Base-by-base conservation (phyloP, 2,888 invertebrate genomes). In the Oscheius sp. region DNA sequence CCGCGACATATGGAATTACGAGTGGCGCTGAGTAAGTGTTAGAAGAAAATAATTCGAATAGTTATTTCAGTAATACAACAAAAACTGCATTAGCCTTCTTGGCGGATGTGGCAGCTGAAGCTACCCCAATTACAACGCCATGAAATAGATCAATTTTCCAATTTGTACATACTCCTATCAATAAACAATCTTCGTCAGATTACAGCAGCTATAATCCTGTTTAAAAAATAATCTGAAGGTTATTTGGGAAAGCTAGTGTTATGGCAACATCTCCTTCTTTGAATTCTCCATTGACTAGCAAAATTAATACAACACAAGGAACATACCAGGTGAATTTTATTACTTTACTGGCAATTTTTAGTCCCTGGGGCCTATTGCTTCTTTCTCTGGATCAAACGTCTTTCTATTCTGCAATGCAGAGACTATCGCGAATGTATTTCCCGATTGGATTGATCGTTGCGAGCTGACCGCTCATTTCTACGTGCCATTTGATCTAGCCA, bases 401-500 rank as follows among this genome's bases (percentile, higher is more conserved):
- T 65, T 72, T 17, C 67, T 74, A 23, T 67, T 76, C 48, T 58
- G 74, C 31, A 58, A 57, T 10, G 68, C 27, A 1, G 78, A 78
- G 57, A 68, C 73, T 1, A 74, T 78, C 29, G 65, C 70, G 12
- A 76, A 78, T 12, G 70, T 78, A 6, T 78, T 76, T 39, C 65
- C 70, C 23, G 76, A 78, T 45, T 78, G 78, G 78, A 58, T 68
- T 2, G 45, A 69, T 10, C 39, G 70, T 10, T 66, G 72, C 5
- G 39, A 70, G 8, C 48, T 78, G 20, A 52, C 34, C 29, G 72
- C 72, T 8, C 39, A 67, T 10, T 69, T 31, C 27, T 74, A 73
- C 65, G 12, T 52, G 17, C 74, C 78, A 12, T 75, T 75, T 42
- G 78, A 78, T 34, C 42, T 78, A 69, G 78, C 72, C 63, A 45